Percentiles rank a stretch among this genome's conserved stretches.
Evolutionary conservation across 2,888 invertebrate species (phyloP).

Genomic region (Lochmaea capreae): DNA sequence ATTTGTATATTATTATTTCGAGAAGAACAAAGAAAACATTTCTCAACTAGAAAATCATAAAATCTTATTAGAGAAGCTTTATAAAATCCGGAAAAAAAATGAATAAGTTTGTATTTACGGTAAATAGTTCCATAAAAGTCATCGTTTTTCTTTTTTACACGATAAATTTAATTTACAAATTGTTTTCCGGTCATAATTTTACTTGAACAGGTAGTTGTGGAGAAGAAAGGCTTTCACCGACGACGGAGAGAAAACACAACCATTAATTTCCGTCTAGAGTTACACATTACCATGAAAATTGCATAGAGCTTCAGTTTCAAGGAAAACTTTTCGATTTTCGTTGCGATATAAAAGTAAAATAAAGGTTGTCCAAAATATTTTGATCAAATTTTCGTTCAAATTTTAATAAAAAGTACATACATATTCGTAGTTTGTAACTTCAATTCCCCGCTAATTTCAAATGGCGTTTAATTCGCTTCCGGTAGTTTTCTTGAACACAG

Average conservation of each 20-base stretch:
- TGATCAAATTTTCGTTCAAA: too few relatives aligned
- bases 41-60: not conserved
- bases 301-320: constrained; percentile 29
- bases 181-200: constrained; percentile 45
- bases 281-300: constrained; percentile 38
- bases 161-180: constrained; percentile 46
- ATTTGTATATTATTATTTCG: not conserved
- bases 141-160: constrained; percentile 37
- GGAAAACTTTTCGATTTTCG: not conserved
- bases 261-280: constrained; percentile 39
- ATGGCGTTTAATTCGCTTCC: too few relatives aligned
- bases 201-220: constrained; percentile 41
- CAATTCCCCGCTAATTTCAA: too few relatives aligned
- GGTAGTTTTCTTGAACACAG: too few relatives aligned
- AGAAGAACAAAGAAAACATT: not conserved
- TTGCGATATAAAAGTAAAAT: not conserved
- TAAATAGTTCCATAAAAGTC: constrained; percentile 28
- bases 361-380: too few relatives aligned
- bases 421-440: too few relatives aligned
- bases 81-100: constrained; percentile 1
- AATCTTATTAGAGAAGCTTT: not conserved
- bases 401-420: too few relatives aligned
- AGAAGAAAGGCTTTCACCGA: constrained; percentile 35
- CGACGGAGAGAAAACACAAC: constrained; percentile 38
- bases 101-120: constrained; percentile 8